Conservation (phyloP, 2,113 vertebrate species). For the Perognathus longimembris region DNA sequence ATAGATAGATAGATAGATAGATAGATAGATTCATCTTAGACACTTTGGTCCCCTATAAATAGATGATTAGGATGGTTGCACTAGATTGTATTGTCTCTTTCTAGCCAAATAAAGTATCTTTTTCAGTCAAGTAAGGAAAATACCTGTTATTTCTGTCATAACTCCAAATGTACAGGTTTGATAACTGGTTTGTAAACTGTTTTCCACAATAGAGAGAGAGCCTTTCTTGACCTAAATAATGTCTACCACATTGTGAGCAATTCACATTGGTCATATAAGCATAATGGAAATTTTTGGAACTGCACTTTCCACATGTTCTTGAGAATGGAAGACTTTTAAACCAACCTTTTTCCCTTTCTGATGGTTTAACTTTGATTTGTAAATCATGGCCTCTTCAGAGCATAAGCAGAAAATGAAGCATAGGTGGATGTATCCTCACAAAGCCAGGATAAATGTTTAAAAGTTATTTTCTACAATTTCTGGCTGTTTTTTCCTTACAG, state of each 20-base stretch:
- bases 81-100: neutral
- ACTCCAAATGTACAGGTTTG: neutral
- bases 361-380: constrained; percentile 21
- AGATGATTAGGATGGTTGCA: neutral
- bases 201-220: neutral
- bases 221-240: neutral
- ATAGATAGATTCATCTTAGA: neutral
- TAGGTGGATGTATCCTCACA: neutral
- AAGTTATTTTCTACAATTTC: constrained; percentile 24
- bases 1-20: too few species aligned
- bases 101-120: neutral
- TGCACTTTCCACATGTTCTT: constrained; percentile 6
- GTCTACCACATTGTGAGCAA: neutral
- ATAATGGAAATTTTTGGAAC: constrained; percentile 21
- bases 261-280: neutral
- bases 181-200: neutral
- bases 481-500: neutral
- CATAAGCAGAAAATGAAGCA: neutral
- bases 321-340: constrained; percentile 14
- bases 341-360: neutral
- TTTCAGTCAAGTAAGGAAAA: neutral
- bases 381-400: neutral
- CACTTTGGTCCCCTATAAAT: neutral
- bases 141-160: neutral
- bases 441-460: neutral